Evolutionary conservation across 2,888 invertebrate species (phyloP), one percentile per base, ranked within the genome.

Genomic region (Prosapia bicincta): DNA sequence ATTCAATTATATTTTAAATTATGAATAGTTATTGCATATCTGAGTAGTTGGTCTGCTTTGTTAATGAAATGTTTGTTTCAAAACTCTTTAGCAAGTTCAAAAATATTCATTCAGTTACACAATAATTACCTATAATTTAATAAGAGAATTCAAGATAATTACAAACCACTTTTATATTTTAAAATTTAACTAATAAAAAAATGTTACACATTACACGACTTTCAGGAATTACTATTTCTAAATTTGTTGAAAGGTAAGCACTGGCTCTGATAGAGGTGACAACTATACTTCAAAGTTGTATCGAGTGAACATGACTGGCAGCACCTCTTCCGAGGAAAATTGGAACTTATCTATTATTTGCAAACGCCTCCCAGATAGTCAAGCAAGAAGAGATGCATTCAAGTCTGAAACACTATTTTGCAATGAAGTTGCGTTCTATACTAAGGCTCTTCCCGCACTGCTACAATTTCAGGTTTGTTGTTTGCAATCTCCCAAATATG

Each of bases 261-360:
- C 88, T 3, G 92, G 92, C n/a, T 90, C 92, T 0, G 91, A 90
- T 76, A 86, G 92, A 72, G 92, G 92, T 0, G 92, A 92, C 82
- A 92, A 92, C 83, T 92, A 92, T 82, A 92, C 92, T 0, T 91
- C 92, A 9, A 90, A 91, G 87, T 86, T 92, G 7, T 92, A 92
- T 83, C 87, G 92, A 15, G 87, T 92, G 75, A 85, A 87, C 0
- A 84, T 91, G 2, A 43, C 15, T 2, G 74, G 74, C 0, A 67
- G 32, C n/a, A 28, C 83, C 20, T 85, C 85, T 24, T 71, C 69
- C 2, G 67, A 73, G 32, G 66, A 67, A 3, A 72, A 88, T 25
- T 74, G 74, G 74, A 38, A 69, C 7, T 69, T 69, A 1, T 89
- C 89, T 24, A 87, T 92, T 65, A 92, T 92, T 77, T 92, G 91